phyloP scores from a whole-genome alignment of 2,113 vertebrate species.

The Chauna torquata region DNA sequence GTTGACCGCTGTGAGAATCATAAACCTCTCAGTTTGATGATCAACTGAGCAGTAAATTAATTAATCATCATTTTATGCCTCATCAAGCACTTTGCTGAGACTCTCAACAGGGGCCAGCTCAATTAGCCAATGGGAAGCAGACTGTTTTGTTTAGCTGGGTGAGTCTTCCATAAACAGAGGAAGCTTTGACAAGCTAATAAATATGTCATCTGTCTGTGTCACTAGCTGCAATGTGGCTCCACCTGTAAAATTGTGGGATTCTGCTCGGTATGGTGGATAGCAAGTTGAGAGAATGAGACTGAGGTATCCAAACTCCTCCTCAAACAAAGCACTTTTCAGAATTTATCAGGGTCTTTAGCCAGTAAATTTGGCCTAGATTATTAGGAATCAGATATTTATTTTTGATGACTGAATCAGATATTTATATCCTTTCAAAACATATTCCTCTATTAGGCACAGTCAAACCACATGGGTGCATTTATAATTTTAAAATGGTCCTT shows the following conservation, averaged over 20 bases:
- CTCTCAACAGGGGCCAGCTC: constrained; percentile 83
- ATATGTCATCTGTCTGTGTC: constrained; percentile 95
- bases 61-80: constrained; percentile 99
- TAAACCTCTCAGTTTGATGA: constrained; percentile 96
- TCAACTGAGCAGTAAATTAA: constrained; percentile 99
- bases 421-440: neutral
- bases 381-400: neutral
- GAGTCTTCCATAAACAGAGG: constrained; percentile 87
- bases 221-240: constrained; percentile 80
- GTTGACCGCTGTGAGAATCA: constrained; percentile 95
- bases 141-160: constrained; percentile 93
- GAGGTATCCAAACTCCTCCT: neutral
- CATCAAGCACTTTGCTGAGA: constrained; percentile 94
- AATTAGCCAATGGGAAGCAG: constrained; percentile 90
- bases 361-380: neutral
- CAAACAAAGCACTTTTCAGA: constrained; percentile 29
- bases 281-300: constrained; percentile 55
- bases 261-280: constrained; percentile 76
- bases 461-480: neutral
- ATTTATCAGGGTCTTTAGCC: neutral
- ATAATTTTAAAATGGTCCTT: neutral
- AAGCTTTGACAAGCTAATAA: constrained; percentile 94
- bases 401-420: neutral
- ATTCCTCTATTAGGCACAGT: neutral
- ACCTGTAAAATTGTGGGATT: constrained; percentile 84